Conservation (phyloP, 92 coral and sea anemone species). For the Phenganax stokvisi region DNA sequence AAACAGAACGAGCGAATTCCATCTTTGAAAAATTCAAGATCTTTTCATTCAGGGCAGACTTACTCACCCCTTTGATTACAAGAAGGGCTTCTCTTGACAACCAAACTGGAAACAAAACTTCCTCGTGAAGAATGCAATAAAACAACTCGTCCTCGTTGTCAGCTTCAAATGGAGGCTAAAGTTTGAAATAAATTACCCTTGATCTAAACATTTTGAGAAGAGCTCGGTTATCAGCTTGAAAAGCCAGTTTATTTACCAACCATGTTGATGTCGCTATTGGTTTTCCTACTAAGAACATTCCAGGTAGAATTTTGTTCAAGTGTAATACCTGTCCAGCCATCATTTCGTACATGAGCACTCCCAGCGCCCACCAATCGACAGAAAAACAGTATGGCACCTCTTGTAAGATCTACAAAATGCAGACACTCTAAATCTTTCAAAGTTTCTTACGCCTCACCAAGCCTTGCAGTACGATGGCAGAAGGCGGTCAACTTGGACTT, state of each 20-base stretch:
- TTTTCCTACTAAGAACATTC: background rate
- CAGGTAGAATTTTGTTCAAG: background rate
- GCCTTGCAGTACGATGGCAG: too few relatives aligned
- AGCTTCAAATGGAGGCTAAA: conserved; percentile 96
- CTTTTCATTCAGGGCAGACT: background rate
- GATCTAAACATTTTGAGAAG: background rate
- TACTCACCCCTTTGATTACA: conserved; percentile 89
- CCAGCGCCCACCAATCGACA: conserved; percentile 99
- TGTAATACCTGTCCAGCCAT: conserved; percentile 92
- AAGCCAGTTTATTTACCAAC: too few relatives aligned
- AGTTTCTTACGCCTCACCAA: too few relatives aligned
- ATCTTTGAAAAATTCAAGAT: background rate
- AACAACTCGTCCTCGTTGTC: conserved; percentile 95
- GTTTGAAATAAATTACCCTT: background rate
- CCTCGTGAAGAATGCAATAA: conserved; percentile 87
- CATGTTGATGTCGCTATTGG: too few relatives aligned
- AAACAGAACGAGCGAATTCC: background rate
- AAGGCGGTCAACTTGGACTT: too few relatives aligned
- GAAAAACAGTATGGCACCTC: conserved; percentile 93
- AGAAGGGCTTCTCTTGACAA: conserved; percentile 89
- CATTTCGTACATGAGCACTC: conserved; percentile 97
- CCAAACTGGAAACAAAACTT: conserved; percentile 97
- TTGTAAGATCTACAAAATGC: conserved; percentile 59
- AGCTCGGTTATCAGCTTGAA: background rate
- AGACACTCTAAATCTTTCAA: background rate